Base-by-base conservation (phyloP, 2,797 vertebrate species). In the Rhinophrynus dorsalis region DNA sequence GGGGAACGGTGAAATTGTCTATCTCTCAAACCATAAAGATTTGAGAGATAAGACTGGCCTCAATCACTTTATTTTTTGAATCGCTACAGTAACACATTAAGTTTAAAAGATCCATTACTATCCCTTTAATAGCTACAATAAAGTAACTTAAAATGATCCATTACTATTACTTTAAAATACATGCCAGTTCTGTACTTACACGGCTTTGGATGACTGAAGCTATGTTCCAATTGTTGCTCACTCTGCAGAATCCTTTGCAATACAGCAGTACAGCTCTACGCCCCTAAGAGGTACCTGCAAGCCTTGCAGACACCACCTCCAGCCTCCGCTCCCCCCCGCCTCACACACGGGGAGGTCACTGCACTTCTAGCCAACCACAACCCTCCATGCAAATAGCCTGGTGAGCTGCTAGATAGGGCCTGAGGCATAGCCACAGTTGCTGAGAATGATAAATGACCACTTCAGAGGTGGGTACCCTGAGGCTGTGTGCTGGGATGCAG, bases 381-480 rank as follows among this genome's bases (percentile, higher is more conserved):
- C 13, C n/a, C 35, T 37, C 27, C 44, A 76, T 78, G 78, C 57
- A 75, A 77, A 76, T 75, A 3, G 2, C 26, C 27, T 5, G 3
- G 23, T 6, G 29, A 35, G 30, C 29, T 35, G 30, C 40, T 27
- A 58, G 2, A 30, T n/a, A 30, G 13, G 9, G 61, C 69, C 69
- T 10, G 0, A 13, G 61, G 69, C 48, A 7, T 6, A 20, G 38
- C 27, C 21, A 48, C 5, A 27, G 24, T 35, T 38, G n/a, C 18
- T 7, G n/a, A 42, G 54, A 44, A 51, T 59, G 68, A 72, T 65
- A 54, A 65, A 48, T 24, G 32, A 44, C 24, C 24, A 29, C 67
- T 63, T 77, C 47, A 65, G 47, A 32, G 7, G 21, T 17, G 51
- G 11, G 44, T 48, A 6, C 29, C 54, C 63, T 45, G 13, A 63